Conservation (phyloP, 2,888 invertebrate species). For the Isoperla grammatica region DNA sequence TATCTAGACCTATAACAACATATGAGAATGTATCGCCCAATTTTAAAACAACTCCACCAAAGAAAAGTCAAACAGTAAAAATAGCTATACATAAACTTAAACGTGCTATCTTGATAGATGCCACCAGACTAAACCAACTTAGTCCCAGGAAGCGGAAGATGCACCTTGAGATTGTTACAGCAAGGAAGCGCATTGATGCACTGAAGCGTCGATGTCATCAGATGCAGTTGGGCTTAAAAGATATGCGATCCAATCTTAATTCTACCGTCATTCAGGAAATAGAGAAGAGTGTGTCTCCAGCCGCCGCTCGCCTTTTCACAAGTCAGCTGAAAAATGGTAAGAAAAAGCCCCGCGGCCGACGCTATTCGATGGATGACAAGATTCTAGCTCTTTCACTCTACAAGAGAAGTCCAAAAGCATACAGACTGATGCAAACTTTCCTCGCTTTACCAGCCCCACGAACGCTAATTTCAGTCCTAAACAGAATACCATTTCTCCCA, state of each 20-base stretch:
- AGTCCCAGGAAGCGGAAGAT: not conserved
- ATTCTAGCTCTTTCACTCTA: conserved; percentile 19
- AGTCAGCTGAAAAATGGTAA: not conserved
- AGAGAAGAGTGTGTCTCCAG: not conserved
- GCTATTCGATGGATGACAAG: conserved; percentile 16
- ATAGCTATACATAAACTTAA: not conserved
- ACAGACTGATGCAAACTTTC: conserved; percentile 10
- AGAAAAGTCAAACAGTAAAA: no score
- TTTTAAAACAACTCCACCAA: no score
- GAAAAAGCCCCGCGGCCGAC: conserved; percentile 8
- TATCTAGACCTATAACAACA: no score
- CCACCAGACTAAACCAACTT: not conserved
- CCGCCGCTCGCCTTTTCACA: conserved; percentile 4
- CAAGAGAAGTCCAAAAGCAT: conserved; percentile 19
- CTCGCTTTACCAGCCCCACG: conserved; percentile 17
- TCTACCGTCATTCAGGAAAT: not conserved
- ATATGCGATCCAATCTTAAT: not conserved
- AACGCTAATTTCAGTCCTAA: conserved; percentile 14
- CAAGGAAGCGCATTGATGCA: not conserved
- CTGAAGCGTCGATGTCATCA: not conserved
- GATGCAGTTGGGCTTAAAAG: not conserved
- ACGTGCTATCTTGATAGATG: not conserved
- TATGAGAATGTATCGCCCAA: no score
- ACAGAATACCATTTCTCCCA: conserved; percentile 16
- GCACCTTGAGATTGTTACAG: not conserved